Base-by-base conservation (phyloP, 2,888 invertebrate species). In the Aphodius granarius region DNA sequence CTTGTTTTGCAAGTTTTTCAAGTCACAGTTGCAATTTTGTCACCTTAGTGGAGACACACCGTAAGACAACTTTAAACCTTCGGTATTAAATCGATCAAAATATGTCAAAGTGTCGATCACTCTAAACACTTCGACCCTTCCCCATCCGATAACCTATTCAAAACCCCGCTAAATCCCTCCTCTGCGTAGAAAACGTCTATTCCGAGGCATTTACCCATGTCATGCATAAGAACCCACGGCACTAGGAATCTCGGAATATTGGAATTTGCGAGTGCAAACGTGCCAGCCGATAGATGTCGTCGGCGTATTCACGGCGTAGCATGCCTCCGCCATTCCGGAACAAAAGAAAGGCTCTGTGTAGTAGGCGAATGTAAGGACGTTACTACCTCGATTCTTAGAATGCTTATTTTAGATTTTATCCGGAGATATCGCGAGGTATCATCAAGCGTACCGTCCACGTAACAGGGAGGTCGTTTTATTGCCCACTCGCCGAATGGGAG, bases 231-330 rank as follows among this genome's bases (percentile, higher is more conserved):
- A 72, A 22, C 72, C 74, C 72, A 17, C 75, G 65, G 77, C 63
- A 75, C 73, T 66, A 75, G 75, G 73, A 76, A 78, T 75, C 77
- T 72, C 78, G 75, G 77, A 76, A 78, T 78, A 78, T 78, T 78
- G 77, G 78, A 78, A 77, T 78, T 77, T 75, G 70, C 71, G 73
- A 22, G 73, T 23, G 43, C 20, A 21, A 21, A 22, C 68, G 15
- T 16, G 21, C 68, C 17, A 13, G 18, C 20, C 68, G 22, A 19
- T 20, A 22, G 68, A 68, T 22, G 68, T 21, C 20, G 20, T 9
- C 21, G 68, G 21, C 20, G 20, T 62, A 62, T 43, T 43, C 4
- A 66, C 66, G 66, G 66, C 73, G 43, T 21, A 16, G 21, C n/a
- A 64, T 63, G 15, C 62, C 66, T 15, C 13, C 43, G 43, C 43